Conservation (phyloP, 2,888 invertebrate genomes). For the Ceramica pisi region DNA sequence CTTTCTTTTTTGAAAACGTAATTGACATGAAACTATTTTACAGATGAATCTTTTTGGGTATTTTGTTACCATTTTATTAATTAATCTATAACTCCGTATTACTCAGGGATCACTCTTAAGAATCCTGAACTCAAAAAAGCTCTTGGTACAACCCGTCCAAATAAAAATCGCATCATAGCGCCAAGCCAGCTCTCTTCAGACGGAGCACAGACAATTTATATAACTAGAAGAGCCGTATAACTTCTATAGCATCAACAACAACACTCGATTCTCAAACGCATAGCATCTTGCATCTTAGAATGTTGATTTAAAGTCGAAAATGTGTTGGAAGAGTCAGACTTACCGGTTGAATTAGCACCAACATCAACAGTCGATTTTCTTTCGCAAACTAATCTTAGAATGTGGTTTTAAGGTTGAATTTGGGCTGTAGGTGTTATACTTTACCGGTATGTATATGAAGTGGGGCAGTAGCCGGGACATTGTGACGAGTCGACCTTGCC, state of each 20-base stretch:
- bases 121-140: not conserved
- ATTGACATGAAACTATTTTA: too few relatives aligned
- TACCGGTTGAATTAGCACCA: conserved; percentile 44
- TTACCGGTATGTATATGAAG: conserved; percentile 56
- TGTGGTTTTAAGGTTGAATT: conserved; percentile 42
- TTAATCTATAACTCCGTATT: too few relatives aligned
- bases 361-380: conserved; percentile 28
- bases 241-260: conserved; percentile 18
- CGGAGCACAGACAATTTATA: conserved; percentile 73
- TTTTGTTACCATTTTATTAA: too few relatives aligned
- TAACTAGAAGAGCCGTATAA: conserved; percentile 65
- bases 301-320: conserved; percentile 40
- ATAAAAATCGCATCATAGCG: not conserved
- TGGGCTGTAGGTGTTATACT: conserved; percentile 27
- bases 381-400: conserved; percentile 12
- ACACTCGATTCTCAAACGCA: conserved; percentile 25
- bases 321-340: conserved; percentile 30
- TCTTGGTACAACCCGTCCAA: not conserved
- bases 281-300: conserved; percentile 3
- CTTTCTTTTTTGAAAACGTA: too few relatives aligned
- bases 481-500: conserved; percentile 77
- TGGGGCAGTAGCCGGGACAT: conserved; percentile 68
- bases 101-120: not conserved
- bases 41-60: too few relatives aligned
- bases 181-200: conserved; percentile 47